These are phyloP conservation scores for Nerophis ophidion DNA, from an alignment of 2,113 vertebrate species.

Conservation along the genomic window DNA sequence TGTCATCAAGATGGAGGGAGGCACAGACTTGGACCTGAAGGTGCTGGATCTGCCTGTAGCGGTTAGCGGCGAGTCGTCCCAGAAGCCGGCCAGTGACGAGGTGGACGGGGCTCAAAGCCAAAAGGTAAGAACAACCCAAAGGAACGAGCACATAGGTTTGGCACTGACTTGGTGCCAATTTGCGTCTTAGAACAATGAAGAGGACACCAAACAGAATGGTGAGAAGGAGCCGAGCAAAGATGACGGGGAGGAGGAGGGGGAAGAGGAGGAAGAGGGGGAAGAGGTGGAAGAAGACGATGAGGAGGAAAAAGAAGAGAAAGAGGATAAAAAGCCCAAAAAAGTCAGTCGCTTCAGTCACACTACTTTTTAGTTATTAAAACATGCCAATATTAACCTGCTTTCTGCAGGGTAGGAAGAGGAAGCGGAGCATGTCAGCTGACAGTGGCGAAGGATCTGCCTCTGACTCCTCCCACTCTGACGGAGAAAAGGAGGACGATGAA, in stretches of 20 bases:
- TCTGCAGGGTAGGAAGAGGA: conserved; percentile 75
- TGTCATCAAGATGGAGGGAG: conserved; percentile 93
- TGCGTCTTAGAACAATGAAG: conserved; percentile 4
- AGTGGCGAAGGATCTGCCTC: conserved; percentile 67
- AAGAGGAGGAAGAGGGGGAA: conserved; percentile 40
- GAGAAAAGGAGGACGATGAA: conserved; percentile 53
- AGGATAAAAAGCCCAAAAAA: conserved; percentile 51
- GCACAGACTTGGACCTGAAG: conserved; percentile 81
- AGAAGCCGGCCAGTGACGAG: neutral
- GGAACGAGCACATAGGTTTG: too few relatives aligned
- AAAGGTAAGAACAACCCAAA: conserved; percentile 2
- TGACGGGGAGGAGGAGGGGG: conserved; percentile 46
- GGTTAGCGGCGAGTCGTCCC: conserved; percentile 5
- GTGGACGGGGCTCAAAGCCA: neutral
- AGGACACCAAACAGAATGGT: conserved; percentile 27
- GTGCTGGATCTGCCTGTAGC: conserved; percentile 73
- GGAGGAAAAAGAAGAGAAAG: conserved; percentile 38
- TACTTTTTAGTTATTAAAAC: neutral
- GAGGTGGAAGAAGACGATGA: conserved; percentile 37
- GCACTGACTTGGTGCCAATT: neutral
- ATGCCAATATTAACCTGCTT: neutral
- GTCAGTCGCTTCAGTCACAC: conserved; percentile 18
- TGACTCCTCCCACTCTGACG: conserved; percentile 68
- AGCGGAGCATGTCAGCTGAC: conserved; percentile 71
- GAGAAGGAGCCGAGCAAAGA: conserved; percentile 44